Base-by-base conservation (phyloP, 1,140 invertebrate genomes). In the Micrasema minimum region DNA sequence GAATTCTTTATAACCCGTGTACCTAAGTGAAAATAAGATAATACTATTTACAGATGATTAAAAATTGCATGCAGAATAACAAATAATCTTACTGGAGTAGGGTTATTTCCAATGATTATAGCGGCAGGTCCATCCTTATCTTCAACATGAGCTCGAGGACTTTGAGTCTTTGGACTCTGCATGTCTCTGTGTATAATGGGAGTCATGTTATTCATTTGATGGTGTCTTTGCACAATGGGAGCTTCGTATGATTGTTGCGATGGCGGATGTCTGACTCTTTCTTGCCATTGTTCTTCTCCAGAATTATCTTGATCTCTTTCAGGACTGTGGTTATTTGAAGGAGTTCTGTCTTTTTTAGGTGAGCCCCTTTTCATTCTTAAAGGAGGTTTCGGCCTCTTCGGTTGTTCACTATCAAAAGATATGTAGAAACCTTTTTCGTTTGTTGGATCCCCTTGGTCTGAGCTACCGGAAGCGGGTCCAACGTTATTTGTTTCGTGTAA, bases 351-450 rank as follows among this genome's bases (percentile, higher is more conserved):
- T 80, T 93, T 93, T 76, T 91, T 92, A 0, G 92, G 92, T 22
- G 92, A 93, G n/a, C 82, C 83, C 65, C 88, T 87, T 81, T 93
- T 94, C 18, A 87, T 86, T 70, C 93, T 85, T 12, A 96, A 82
- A 26, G 93, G 92, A 0, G 95, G 94, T 83, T 96, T 96, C 0
- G 94, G 92, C 77, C 94, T 87, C 79, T 94, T 95, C 2, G 95
- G 94, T 68, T 88, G 88, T 46, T 94, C 91, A 78, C 93, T 90
- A 78, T 96, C 95, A 79, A 97, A 96, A 20, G 94, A 94, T 78
- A 97, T 96, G 80, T 97, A 96, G 83, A 98, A 98, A n/a, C 95
- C 94, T 83, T 94, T 94, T 80, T 95, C 92, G 72, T 87, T 88
- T n/a, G 81, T 84, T n/a, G 83, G 77, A 66, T 87, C 87, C 45